phyloP scores from a whole-genome alignment of 1,140 invertebrate genomes.

The Drosophila truncata region DNA sequence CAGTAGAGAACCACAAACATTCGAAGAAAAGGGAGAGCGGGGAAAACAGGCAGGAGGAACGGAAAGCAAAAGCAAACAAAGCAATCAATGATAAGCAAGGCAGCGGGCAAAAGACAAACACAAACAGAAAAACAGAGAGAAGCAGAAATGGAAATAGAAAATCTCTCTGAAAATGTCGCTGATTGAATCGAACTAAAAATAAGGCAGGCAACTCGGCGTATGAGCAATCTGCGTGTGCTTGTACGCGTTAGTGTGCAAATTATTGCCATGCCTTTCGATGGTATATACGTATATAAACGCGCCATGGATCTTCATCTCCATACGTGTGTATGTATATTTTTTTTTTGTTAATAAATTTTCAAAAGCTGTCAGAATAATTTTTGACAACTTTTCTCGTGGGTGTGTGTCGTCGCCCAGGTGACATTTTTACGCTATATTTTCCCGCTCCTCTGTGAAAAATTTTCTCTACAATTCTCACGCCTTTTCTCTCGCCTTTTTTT shows the following conservation, averaged over 20 bases:
- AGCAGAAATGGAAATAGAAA: slow-evolving; percentile 54
- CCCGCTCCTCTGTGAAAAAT: neutral
- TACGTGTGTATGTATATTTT: slow-evolving; percentile 26
- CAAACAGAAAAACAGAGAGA: slow-evolving; percentile 28
- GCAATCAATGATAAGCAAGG: slow-evolving; percentile 56
- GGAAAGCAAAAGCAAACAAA: slow-evolving; percentile 43
- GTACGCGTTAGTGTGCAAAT: slow-evolving; percentile 39
- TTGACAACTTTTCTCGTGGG: slow-evolving; percentile 60
- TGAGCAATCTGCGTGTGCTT: slow-evolving; percentile 62
- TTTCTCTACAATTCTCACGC: slow-evolving; percentile 22
- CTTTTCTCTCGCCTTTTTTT: slow-evolving; percentile 53
- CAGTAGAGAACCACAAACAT: slow-evolving; percentile 32
- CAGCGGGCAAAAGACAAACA: slow-evolving; percentile 57
- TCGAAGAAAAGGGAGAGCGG: slow-evolving; percentile 12
- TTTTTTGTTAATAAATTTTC: slow-evolving; percentile 58
- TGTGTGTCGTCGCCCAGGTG: slow-evolving; percentile 59
- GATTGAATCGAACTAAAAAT: slow-evolving; percentile 82
- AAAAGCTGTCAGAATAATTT: slow-evolving; percentile 65
- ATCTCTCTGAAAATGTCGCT: slow-evolving; percentile 73
- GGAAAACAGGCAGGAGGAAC: slow-evolving; percentile 20
- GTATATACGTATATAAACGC: slow-evolving; percentile 31
- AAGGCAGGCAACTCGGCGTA: slow-evolving; percentile 69
- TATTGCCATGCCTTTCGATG: slow-evolving; percentile 48
- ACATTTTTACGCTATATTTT: slow-evolving; percentile 56
- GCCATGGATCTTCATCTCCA: slow-evolving; percentile 44